These are phyloP conservation scores for Emydura subglobosa DNA, from an alignment of 2,113 vertebrate species.

Conservation along the genomic window DNA sequence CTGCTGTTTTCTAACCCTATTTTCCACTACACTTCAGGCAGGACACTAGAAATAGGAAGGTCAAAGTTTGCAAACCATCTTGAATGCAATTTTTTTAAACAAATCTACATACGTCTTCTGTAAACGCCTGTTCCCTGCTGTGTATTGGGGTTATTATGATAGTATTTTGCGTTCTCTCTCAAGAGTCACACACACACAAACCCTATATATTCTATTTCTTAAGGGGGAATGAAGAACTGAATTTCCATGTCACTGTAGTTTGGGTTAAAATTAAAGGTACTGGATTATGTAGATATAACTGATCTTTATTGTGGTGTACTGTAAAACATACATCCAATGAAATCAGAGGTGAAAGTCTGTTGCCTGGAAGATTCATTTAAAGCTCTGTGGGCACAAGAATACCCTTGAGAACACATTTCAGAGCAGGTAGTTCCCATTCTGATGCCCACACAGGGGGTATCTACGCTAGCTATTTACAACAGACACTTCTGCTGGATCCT, in stretches of 20 bases:
- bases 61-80: not conserved
- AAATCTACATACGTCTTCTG: not conserved
- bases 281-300: not conserved
- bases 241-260: not conserved
- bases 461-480: not conserved
- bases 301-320: not conserved
- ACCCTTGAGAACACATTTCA: not conserved
- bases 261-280: not conserved
- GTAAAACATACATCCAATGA: not conserved
- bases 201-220: not conserved
- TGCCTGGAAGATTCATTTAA: conserved; percentile 1
- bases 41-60: not conserved
- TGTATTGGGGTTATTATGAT: not conserved
- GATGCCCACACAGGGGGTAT: not conserved
- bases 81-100: not conserved
- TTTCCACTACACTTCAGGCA: not conserved
- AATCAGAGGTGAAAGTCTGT: not conserved
- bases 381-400: not conserved
- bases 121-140: not conserved
- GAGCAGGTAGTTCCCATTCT: not conserved
- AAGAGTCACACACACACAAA: not conserved
- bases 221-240: not conserved
- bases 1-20: not conserved
- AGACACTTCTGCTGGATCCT: not conserved
- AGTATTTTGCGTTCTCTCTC: not conserved